phyloP scores from a whole-genome alignment of 2,113 vertebrate genomes.

The Beaufortia kweichowensis region DNA sequence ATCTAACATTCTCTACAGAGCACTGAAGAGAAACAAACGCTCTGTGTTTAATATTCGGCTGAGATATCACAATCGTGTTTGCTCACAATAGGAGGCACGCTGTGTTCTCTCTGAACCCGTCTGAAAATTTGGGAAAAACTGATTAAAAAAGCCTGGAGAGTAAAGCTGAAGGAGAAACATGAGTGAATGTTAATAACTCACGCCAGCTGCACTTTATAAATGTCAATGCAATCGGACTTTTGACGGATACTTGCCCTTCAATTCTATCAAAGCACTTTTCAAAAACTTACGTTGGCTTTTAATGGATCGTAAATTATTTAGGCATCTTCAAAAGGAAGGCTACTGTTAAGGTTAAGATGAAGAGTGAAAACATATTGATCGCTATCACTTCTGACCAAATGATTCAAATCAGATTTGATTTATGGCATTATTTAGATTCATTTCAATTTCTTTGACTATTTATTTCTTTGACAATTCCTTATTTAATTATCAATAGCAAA shows the following conservation, averaged over 20 bases:
- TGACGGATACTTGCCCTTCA: background rate
- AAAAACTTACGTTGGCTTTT: background rate
- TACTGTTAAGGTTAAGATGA: background rate
- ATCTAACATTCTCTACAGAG: conserved; percentile 15
- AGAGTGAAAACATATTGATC: conserved; percentile 22
- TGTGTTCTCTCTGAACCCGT: background rate
- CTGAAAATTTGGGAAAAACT: background rate
- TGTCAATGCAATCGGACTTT: background rate
- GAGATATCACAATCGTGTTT: background rate
- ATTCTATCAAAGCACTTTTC: background rate
- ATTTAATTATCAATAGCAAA: conserved; percentile 20
- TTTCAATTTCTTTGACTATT: conserved; percentile 2
- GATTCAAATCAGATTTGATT: conserved; percentile 16
- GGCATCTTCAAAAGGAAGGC: background rate
- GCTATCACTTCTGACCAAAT: conserved; percentile 7
- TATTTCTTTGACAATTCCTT: conserved; percentile 40
- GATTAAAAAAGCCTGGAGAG: background rate
- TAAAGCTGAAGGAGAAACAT: conserved; percentile 1
- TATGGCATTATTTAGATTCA: background rate
- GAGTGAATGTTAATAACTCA: background rate
- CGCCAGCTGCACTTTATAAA: background rate
- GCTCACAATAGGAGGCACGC: background rate
- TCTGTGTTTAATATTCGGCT: conserved; percentile 13
- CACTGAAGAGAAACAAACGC: conserved; percentile 6
- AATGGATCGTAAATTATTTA: conserved; percentile 16